These are phyloP conservation scores for roundworm (Caenorhabditis elegans) DNA, from an alignment of 1,140 invertebrate species.

Conservation along the genomic window DNA sequence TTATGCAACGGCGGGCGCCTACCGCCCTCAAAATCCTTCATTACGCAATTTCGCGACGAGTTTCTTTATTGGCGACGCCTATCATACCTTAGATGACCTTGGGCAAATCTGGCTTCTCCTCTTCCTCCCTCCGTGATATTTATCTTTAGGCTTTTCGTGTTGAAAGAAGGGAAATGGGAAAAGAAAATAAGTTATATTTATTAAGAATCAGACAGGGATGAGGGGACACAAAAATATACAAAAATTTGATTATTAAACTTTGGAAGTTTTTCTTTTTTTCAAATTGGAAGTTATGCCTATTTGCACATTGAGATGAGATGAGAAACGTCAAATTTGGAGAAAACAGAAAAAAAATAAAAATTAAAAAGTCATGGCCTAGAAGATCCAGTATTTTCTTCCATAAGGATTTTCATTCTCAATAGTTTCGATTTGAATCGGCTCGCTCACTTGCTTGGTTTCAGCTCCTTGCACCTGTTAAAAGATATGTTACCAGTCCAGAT, in stretches of 20 bases:
- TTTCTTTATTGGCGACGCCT: slow-evolving; percentile 13
- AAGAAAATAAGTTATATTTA: background rate
- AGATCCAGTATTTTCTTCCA: background rate
- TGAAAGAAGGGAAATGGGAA: background rate
- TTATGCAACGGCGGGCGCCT: background rate
- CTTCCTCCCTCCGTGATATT: slow-evolving; percentile 27
- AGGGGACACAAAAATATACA: background rate
- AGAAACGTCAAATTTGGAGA: background rate
- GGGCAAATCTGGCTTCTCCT: slow-evolving; percentile 1
- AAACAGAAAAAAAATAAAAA: background rate
- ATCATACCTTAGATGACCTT: slow-evolving; percentile 23
- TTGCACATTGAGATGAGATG: slow-evolving; percentile 33
- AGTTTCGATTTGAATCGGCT: slow-evolving; percentile 13
- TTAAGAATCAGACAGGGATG: background rate
- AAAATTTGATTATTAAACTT: slow-evolving; percentile 13
- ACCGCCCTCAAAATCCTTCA: slow-evolving; percentile 33
- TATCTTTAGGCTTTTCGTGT: background rate
- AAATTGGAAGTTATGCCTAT: slow-evolving; percentile 13
- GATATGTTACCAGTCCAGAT: no score
- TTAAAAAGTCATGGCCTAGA: background rate
- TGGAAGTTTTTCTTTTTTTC: background rate
- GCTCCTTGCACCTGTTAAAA: slow-evolving; percentile 3
- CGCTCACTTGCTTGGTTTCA: background rate
- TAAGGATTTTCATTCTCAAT: slow-evolving; percentile 5
- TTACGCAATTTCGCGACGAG: slow-evolving; percentile 27